Evolutionary conservation across 2,113 vertebrate species (phyloP).

Genomic region (Agapornis roseicollis): DNA sequence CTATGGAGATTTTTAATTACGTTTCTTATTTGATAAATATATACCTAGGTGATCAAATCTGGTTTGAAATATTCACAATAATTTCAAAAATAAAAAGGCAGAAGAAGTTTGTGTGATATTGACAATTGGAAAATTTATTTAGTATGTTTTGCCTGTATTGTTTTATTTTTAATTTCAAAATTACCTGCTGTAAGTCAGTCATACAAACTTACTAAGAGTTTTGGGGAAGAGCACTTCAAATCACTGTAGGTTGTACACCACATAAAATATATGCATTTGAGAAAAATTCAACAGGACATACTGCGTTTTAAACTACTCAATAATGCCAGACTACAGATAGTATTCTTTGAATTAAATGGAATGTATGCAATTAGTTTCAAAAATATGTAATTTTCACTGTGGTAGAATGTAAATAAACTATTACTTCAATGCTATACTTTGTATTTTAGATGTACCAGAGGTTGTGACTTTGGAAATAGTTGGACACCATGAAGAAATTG

Average conservation of each 20-base stretch:
- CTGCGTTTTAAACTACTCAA: neutral
- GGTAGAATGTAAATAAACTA: neutral
- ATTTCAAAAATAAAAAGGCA: neutral
- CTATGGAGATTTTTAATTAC: neutral
- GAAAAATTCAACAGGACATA: neutral
- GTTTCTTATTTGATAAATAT: neutral
- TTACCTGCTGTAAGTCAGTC: neutral
- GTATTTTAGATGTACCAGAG: constrained; percentile 18
- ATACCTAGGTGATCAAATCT: neutral
- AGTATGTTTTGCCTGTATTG: neutral
- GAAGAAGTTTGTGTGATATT: neutral
- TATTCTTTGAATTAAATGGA: neutral
- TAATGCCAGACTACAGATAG: neutral
- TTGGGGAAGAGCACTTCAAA: neutral
- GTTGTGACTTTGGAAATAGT: constrained; percentile 21
- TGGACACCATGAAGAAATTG: constrained; percentile 15
- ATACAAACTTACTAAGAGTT: neutral
- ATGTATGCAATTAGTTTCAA: neutral
- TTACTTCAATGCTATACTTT: neutral
- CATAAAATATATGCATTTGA: neutral
- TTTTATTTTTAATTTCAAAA: neutral
- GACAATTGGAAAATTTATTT: neutral
- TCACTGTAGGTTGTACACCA: neutral
- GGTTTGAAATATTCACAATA: neutral
- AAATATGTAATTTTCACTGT: neutral